Conservation (phyloP, 2,888 invertebrate genomes). For the Eumerus sabulonum region DNA sequence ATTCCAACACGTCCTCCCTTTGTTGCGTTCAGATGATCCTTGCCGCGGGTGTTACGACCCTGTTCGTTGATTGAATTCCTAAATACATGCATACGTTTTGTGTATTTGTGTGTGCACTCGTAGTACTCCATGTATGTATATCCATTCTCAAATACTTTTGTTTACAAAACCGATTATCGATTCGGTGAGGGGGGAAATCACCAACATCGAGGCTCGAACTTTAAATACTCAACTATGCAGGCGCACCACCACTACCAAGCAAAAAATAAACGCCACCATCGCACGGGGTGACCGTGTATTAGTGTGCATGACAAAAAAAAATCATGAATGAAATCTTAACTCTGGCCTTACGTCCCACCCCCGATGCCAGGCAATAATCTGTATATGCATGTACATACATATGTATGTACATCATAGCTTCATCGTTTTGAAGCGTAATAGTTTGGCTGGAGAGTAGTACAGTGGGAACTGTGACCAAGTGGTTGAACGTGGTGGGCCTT, state of each 20-base stretch:
- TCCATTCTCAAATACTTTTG: too few relatives aligned
- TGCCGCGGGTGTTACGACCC: too few relatives aligned
- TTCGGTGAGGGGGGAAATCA: neutral
- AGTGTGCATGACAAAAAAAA: constrained; percentile 62
- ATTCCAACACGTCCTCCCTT: neutral
- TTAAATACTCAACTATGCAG: neutral
- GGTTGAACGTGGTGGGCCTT: constrained; percentile 7
- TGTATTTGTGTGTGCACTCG: too few relatives aligned
- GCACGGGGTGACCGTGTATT: neutral
- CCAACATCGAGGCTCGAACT: constrained; percentile 27
- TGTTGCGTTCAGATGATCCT: neutral
- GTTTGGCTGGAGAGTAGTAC: constrained; percentile 10
- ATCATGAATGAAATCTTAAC: constrained; percentile 60
- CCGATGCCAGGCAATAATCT: too few relatives aligned
- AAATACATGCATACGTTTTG: too few relatives aligned
- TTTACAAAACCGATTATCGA: constrained; percentile 40
- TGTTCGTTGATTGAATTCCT: too few relatives aligned
- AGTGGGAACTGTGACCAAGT: constrained; percentile 39
- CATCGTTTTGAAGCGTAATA: constrained; percentile 38
- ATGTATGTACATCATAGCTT: too few relatives aligned
- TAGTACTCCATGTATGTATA: too few relatives aligned
- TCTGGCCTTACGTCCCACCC: constrained; percentile 24
- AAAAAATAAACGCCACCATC: too few relatives aligned
- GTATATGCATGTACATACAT: too few relatives aligned
- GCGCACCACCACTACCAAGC: neutral